Conservation (phyloP, 2,888 invertebrate genomes). For the Eupelmus urozonus region DNA sequence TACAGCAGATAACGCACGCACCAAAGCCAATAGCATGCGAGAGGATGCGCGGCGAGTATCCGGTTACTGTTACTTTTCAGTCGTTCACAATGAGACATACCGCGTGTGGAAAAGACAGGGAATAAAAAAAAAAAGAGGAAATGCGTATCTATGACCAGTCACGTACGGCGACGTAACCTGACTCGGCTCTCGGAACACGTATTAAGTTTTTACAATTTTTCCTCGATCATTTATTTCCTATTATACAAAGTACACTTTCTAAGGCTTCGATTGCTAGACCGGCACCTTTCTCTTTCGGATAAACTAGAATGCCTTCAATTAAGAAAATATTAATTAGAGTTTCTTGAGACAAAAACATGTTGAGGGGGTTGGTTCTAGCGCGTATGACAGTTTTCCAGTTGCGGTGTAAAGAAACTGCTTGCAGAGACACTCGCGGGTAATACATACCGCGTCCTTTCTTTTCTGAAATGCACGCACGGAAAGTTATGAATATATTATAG, state of each 20-base stretch:
- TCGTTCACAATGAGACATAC: constrained; percentile 40
- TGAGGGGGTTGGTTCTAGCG: no score
- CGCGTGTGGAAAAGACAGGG: constrained; percentile 36
- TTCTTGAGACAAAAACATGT: background rate
- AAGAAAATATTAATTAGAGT: constrained; percentile 20
- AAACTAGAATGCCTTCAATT: constrained; percentile 5
- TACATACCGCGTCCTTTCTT: background rate
- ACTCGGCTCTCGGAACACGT: constrained; percentile 36
- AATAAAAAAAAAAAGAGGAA: constrained; percentile 48
- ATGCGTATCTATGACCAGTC: constrained; percentile 41
- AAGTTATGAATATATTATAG: constrained; percentile 13
- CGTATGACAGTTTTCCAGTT: no score
- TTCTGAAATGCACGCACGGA: background rate
- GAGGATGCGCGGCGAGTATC: constrained; percentile 61
- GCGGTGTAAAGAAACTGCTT: background rate
- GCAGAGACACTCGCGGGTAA: background rate
- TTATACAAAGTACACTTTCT: constrained; percentile 39
- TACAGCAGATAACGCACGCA: no score
- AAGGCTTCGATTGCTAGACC: constrained; percentile 3
- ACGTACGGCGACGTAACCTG: constrained; percentile 59
- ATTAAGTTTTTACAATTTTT: constrained; percentile 51
- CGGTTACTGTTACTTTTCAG: constrained; percentile 59
- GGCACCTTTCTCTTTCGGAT: constrained; percentile 14
- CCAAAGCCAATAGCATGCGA: no score
- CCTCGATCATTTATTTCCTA: no score